Percentiles rank a stretch among this genome's conserved stretches.
Evolutionary conservation across 1,140 invertebrate genomes (phyloP).

Genomic region (Panagrolaimus sp.): DNA sequence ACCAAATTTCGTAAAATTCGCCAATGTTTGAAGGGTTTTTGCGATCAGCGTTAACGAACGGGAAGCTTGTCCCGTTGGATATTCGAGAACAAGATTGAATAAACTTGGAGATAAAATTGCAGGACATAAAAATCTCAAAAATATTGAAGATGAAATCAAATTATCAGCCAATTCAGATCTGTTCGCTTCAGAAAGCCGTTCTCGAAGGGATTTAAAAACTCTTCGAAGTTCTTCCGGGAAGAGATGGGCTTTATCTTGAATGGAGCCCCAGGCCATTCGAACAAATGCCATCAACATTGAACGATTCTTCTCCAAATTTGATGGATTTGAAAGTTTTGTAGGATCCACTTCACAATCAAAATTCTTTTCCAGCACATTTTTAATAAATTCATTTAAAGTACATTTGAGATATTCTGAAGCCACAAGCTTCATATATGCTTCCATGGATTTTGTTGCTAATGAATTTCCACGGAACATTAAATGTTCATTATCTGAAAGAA

Average conservation of each 20-base stretch:
- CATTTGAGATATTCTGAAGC: constrained; percentile 79
- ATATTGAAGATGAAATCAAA: constrained; percentile 87
- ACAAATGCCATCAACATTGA: constrained; percentile 76
- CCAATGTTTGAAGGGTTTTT: constrained; percentile 85
- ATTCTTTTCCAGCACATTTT: constrained; percentile 66
- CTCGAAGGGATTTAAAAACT: constrained; percentile 79
- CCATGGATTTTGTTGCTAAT: constrained; percentile 91
- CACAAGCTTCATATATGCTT: constrained; percentile 86
- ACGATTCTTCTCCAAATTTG: constrained; percentile 73
- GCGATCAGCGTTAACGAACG: constrained; percentile 87
- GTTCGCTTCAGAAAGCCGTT: constrained; percentile 70
- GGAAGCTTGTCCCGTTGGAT: constrained; percentile 82
- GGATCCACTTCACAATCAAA: constrained; percentile 75
- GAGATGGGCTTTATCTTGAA: constrained; percentile 72
- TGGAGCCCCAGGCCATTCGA: constrained; percentile 78
- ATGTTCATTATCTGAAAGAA: constrained; percentile 72
- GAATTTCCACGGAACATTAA: constrained; percentile 83
- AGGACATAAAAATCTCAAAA: constrained; percentile 83
- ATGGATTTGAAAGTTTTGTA: constrained; percentile 68
- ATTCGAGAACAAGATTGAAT: constrained; percentile 89
- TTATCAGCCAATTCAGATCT: constrained; percentile 80
- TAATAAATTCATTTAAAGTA: constrained; percentile 73
- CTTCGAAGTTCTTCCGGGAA: constrained; percentile 76
- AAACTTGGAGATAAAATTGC: constrained; percentile 89
- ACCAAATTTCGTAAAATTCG: constrained; percentile 88